These are phyloP conservation scores for Rachycentron canadum DNA, from an alignment of 2,797 vertebrate species.

Conservation along the genomic window DNA sequence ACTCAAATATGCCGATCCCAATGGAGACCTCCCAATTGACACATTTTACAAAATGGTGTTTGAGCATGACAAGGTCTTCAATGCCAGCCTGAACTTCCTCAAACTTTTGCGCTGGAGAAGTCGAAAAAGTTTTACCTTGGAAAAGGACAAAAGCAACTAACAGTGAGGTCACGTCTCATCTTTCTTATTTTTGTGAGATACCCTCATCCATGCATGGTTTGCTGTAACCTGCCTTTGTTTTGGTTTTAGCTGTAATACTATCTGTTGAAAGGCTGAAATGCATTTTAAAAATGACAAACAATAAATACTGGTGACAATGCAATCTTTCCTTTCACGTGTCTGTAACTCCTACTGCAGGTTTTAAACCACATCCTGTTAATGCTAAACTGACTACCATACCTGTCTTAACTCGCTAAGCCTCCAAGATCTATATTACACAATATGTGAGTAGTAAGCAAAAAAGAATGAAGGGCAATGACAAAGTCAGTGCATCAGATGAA, in stretches of 20 bases:
- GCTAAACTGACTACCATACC: background rate
- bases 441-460: constrained; percentile 28
- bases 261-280: constrained; percentile 5
- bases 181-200: background rate
- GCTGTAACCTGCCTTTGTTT: background rate
- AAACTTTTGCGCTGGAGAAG: constrained; percentile 91
- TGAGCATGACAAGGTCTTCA: constrained; percentile 91
- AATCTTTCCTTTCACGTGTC: background rate
- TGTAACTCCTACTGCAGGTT: constrained; percentile 1
- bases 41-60: constrained; percentile 93
- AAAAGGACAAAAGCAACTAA: constrained; percentile 78
- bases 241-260: background rate
- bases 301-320: background rate
- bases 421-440: constrained; percentile 27
- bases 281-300: constrained; percentile 15
- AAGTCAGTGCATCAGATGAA: background rate
- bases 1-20: constrained; percentile 90
- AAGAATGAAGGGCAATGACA: background rate
- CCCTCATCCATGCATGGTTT: background rate
- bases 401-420: constrained; percentile 31
- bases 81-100: constrained; percentile 90
- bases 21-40: constrained; percentile 90
- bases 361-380: constrained; percentile 6
- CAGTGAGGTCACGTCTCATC: background rate
- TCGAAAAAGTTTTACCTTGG: constrained; percentile 88